phyloP scores from a whole-genome alignment of 2,113 vertebrate species.

The Gobio gobio region DNA sequence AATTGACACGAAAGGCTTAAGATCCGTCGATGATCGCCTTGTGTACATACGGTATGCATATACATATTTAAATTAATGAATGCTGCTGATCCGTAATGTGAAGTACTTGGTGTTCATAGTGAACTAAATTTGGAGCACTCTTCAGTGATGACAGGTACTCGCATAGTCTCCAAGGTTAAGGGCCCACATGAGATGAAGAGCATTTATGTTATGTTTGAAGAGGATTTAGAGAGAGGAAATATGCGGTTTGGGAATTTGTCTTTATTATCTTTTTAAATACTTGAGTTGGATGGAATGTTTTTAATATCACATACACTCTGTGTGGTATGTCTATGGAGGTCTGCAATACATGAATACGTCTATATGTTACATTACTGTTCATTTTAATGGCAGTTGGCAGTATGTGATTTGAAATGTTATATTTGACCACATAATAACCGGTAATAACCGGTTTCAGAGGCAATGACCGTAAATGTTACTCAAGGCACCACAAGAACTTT shows the following conservation, averaged over 20 bases:
- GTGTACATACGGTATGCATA: not conserved
- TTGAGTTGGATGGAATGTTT: not conserved
- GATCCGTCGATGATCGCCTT: not conserved
- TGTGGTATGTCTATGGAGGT: not conserved
- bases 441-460: not conserved
- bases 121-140: not conserved
- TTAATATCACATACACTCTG: not conserved
- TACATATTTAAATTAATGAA: not conserved
- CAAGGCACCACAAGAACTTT: not conserved
- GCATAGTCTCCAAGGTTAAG: not conserved
- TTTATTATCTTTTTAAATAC: not conserved
- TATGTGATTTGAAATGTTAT: not conserved
- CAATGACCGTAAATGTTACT: not conserved
- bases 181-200: not conserved
- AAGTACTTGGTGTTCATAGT: not conserved
- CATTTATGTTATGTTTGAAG: slow-evolving; percentile 12
- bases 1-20: not conserved
- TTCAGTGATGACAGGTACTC: slow-evolving; percentile 16
- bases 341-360: not conserved
- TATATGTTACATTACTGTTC: not conserved
- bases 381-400: not conserved
- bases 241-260: not conserved
- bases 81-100: not conserved
- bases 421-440: not conserved
- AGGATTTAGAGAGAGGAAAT: not conserved